phyloP scores from a whole-genome alignment of 2,888 invertebrate genomes.

The Drosophila paranaensis region DNA sequence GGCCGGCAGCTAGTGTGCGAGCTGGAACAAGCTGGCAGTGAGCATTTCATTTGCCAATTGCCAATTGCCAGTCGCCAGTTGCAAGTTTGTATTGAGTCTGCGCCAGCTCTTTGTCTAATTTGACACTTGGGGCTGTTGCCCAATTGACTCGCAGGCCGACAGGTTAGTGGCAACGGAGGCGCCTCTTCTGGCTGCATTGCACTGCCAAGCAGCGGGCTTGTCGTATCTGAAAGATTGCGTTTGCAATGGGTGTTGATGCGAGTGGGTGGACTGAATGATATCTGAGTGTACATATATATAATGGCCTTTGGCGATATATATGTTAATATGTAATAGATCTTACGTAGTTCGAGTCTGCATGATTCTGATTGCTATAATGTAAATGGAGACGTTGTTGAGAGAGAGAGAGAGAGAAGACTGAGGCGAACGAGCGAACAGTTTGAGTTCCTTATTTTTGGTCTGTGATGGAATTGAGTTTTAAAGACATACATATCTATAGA shows the following conservation, averaged over 20 bases:
- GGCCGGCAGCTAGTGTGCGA: constrained; percentile 49
- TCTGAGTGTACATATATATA: constrained; percentile 4
- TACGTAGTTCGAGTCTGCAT: background rate
- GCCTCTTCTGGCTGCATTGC: constrained; percentile 28
- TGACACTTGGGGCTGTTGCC: constrained; percentile 73
- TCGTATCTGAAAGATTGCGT: constrained; percentile 32
- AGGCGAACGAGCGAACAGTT: too few species aligned
- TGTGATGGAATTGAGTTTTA: too few species aligned
- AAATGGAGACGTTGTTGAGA: background rate
- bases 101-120: constrained; percentile 69
- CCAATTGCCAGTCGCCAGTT: constrained; percentile 15
- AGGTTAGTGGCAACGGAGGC: constrained; percentile 51
- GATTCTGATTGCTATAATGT: background rate
- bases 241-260: constrained; percentile 55
- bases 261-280: constrained; percentile 36
- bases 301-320: background rate
- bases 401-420: too few species aligned
- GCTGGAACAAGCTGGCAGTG: constrained; percentile 43
- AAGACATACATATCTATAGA: too few species aligned
- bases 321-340: too few species aligned
- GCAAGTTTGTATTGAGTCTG: constrained; percentile 57
- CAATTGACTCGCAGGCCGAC: constrained; percentile 58
- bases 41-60: constrained; percentile 54
- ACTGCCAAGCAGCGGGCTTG: constrained; percentile 7
- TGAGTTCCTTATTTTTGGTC: too few species aligned